A percentile compares a stretch with the other conserved stretches of the same genome.
Evolutionary conservation across 1,140 invertebrate species (phyloP).

Genomic region (Drosophila navojoa): DNA sequence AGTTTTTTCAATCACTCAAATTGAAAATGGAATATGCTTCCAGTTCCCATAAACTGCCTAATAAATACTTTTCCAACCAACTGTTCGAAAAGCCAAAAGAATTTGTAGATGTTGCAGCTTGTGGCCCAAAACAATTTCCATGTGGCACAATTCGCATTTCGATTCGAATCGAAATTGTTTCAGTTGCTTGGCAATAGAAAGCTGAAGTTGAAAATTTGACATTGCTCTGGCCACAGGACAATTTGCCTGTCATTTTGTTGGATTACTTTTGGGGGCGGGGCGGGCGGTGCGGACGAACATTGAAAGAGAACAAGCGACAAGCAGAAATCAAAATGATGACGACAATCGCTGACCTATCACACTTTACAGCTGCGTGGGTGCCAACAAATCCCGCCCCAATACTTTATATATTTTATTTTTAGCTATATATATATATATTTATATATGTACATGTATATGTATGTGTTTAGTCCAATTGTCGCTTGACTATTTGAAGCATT

Average conservation of each 20-base stretch:
- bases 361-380: conserved; percentile 52
- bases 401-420: conserved; percentile 1
- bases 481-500: conserved; percentile 43
- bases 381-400: not conserved
- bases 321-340: conserved; percentile 72
- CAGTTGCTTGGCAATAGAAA: not conserved
- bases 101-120: conserved; percentile 44
- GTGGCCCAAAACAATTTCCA: conserved; percentile 52
- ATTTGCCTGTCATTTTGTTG: conserved; percentile 70
- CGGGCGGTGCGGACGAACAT: not conserved
- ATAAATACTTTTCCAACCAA: too few species aligned
- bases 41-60: too few species aligned
- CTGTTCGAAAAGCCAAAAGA: conserved; percentile 3
- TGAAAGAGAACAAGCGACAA: conserved; percentile 49
- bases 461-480: conserved; percentile 34
- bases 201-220: conserved; percentile 37
- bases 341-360: conserved; percentile 65
- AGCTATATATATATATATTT: conserved; percentile 8
- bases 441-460: conserved; percentile 7
- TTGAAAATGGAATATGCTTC: too few species aligned
- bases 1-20: too few species aligned
- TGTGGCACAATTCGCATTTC: conserved; percentile 32
- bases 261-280: conserved; percentile 27
- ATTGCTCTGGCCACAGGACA: conserved; percentile 63
- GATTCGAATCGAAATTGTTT: conserved; percentile 1